These are phyloP conservation scores for Arenaria interpres DNA, from an alignment of 2,113 vertebrate species.

Conservation along the genomic window DNA sequence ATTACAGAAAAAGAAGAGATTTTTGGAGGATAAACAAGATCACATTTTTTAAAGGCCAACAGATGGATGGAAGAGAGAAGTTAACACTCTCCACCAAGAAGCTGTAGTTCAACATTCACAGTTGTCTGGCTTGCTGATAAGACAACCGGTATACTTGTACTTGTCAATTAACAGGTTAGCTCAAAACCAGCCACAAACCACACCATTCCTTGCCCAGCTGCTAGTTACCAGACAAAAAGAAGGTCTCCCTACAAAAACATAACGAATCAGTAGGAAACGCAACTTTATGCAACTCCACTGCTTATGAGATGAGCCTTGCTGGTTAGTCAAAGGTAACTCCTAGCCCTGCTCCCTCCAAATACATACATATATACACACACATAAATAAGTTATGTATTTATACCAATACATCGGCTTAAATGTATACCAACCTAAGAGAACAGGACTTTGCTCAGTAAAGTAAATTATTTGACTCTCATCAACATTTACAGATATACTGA, in stretches of 20 bases:
- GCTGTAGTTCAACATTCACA: background rate
- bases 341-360: background rate
- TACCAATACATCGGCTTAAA: background rate
- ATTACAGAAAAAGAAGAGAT: background rate
- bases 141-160: background rate
- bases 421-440: background rate
- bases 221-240: background rate
- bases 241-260: background rate
- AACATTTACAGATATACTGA: accelerated
- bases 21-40: background rate
- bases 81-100: background rate
- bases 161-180: background rate
- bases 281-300: background rate
- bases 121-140: background rate
- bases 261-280: background rate
- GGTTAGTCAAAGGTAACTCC: background rate
- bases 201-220: background rate
- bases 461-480: background rate
- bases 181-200: background rate
- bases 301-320: background rate
- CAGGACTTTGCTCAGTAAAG: background rate
- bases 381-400: background rate
- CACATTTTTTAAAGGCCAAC: background rate
- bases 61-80: background rate
- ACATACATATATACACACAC: accelerated